Percentiles rank a stretch among this genome's conserved stretches.
Evolutionary conservation across 2,113 vertebrate genomes (phyloP).

Genomic region (Mellivora capensis): DNA sequence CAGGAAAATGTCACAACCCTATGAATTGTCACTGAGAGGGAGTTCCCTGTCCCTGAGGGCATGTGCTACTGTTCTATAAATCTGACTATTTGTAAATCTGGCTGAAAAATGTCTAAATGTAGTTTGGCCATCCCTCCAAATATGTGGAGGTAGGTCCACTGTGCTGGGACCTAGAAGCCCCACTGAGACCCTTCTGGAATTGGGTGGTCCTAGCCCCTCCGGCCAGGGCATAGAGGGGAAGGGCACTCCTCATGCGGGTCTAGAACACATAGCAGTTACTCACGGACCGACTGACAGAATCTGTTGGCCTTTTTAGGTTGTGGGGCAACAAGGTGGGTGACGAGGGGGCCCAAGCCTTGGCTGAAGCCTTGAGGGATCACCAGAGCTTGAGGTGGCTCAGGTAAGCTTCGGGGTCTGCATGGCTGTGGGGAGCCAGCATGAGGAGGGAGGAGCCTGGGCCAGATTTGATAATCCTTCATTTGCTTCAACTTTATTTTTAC

Average conservation of each 20-base stretch:
- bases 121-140: not conserved
- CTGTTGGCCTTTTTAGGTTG: conserved; percentile 78
- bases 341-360: conserved; percentile 84
- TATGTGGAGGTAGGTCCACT: not conserved
- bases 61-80: not conserved
- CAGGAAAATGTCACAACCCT: not conserved
- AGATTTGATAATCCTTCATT: not conserved
- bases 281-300: not conserved
- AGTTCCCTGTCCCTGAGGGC: not conserved
- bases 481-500: not conserved
- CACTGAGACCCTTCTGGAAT: not conserved
- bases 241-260: accelerated
- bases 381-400: conserved; percentile 86
- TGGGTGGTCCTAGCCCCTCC: not conserved
- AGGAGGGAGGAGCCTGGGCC: not conserved
- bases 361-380: conserved; percentile 82
- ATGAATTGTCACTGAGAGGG: not conserved
- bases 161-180: not conserved
- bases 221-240: not conserved
- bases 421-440: not conserved
- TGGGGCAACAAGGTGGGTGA: conserved; percentile 90
- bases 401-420: conserved; percentile 65
- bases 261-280: not conserved
- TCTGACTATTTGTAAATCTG: not conserved
- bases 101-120: not conserved